Conservation (phyloP, 1,140 invertebrate genomes). For the Parapsyche elsis region DNA sequence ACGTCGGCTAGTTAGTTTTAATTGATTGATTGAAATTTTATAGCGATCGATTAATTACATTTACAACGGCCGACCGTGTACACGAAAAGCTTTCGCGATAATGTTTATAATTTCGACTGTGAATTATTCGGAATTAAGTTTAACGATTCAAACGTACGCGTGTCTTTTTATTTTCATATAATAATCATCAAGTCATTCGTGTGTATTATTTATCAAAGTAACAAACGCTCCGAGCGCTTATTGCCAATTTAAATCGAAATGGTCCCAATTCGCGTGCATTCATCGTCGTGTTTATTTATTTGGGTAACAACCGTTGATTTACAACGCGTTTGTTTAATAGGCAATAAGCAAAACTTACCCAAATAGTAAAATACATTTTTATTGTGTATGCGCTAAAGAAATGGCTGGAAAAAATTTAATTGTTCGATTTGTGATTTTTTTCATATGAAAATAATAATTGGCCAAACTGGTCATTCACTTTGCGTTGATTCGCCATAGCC, state of each 20-base stretch:
- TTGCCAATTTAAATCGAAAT: not conserved
- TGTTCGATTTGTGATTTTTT: too few species aligned
- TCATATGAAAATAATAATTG: too few species aligned
- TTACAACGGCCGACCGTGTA: too few species aligned
- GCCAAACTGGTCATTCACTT: too few species aligned
- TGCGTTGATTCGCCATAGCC: too few species aligned
- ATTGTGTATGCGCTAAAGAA: not conserved
- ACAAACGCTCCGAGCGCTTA: not conserved
- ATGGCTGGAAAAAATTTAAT: not conserved
- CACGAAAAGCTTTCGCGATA: too few species aligned
- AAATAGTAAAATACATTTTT: not conserved
- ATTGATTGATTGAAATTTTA: too few species aligned
- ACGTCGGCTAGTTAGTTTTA: too few species aligned
- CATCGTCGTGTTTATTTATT: slow-evolving; percentile 12
- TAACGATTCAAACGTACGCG: not conserved
- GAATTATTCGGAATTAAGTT: too few species aligned
- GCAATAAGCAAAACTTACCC: not conserved
- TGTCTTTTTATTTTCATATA: not conserved
- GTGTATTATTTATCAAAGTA: not conserved
- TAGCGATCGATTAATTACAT: too few species aligned
- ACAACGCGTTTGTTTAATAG: slow-evolving; percentile 11
- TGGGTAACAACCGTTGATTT: slow-evolving; percentile 10
- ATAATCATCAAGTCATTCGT: not conserved
- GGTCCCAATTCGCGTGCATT: not conserved
- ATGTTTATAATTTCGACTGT: too few species aligned